Evolutionary conservation across 2,888 invertebrate species (phyloP).

Genomic region (Zeuzera pyrina): DNA sequence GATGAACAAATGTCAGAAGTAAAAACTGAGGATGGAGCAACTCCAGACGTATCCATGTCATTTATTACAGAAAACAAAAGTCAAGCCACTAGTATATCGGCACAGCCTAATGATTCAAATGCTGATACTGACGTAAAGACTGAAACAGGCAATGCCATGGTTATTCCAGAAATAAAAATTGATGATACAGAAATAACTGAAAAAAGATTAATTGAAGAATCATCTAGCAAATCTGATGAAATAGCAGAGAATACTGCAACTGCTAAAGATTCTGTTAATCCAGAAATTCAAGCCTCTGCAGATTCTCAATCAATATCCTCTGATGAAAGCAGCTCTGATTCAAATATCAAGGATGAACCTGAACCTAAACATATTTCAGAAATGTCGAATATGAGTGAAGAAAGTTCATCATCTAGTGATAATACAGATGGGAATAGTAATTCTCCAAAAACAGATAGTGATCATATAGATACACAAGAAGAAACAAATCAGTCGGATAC

Average conservation of each 20-base stretch:
- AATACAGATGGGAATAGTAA: conserved; percentile 61
- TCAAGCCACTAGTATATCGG: conserved; percentile 15
- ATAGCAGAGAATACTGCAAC: conserved; percentile 13
- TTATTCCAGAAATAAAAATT: conserved; percentile 59
- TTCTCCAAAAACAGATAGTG: conserved; percentile 50
- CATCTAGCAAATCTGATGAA: conserved; percentile 15
- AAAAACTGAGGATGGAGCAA: conserved; percentile 25
- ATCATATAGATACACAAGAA: conserved; percentile 37
- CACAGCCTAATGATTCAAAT: conserved; percentile 25
- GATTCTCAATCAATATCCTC: conserved; percentile 27
- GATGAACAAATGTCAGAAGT: conserved; percentile 7
- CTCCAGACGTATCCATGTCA: conserved; percentile 24
- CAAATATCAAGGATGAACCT: conserved; percentile 41
- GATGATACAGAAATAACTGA: conserved; percentile 62
- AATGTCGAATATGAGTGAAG: conserved; percentile 56
- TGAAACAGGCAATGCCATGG: conserved; percentile 24
- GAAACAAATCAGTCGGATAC: conserved; percentile 34
- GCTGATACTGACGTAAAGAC: conserved; percentile 39
- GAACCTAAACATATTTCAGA: conserved; percentile 49
- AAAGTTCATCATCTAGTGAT: conserved; percentile 62
- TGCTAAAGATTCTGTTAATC: conserved; percentile 16
- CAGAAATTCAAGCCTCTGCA: conserved; percentile 17
- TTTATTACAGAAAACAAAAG: conserved; percentile 23
- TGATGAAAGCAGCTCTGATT: conserved; percentile 54
- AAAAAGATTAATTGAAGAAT: conserved; percentile 41